These are phyloP conservation scores for Torymus aiolomorphi DNA, from an alignment of 2,888 invertebrate species.

Conservation along the genomic window DNA sequence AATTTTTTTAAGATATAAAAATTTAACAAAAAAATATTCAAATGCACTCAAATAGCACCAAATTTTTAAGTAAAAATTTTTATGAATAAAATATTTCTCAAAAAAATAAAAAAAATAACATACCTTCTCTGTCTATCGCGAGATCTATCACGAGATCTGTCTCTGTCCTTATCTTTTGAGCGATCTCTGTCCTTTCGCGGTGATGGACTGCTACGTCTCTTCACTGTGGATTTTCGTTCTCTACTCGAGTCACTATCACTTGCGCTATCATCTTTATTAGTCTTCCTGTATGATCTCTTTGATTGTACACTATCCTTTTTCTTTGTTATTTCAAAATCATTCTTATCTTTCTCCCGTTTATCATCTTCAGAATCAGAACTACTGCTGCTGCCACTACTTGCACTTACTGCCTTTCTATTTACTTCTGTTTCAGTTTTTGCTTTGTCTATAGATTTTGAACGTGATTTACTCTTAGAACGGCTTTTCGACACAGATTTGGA, in stretches of 20 bases:
- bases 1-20: too few relatives aligned
- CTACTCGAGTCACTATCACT: slow-evolving; percentile 78
- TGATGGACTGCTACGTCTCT: slow-evolving; percentile 69
- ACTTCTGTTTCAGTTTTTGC: slow-evolving; percentile 66
- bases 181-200: slow-evolving; percentile 74
- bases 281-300: slow-evolving; percentile 89
- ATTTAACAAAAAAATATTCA: too few relatives aligned
- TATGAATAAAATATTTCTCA: too few relatives aligned
- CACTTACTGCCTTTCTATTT: slow-evolving; percentile 65
- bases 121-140: slow-evolving; percentile 73
- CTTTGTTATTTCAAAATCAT: slow-evolving; percentile 84
- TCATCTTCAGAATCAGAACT: slow-evolving; percentile 69
- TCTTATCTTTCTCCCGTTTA: slow-evolving; percentile 75
- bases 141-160: slow-evolving; percentile 73
- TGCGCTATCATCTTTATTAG: slow-evolving; percentile 88
- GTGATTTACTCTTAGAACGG: slow-evolving; percentile 69
- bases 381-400: slow-evolving; percentile 65
- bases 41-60: too few relatives aligned
- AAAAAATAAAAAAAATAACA: background rate
- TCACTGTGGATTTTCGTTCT: slow-evolving; percentile 77
- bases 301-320: slow-evolving; percentile 90
- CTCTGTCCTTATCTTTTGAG: slow-evolving; percentile 74
- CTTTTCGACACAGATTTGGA: slow-evolving; percentile 71
- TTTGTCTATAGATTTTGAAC: slow-evolving; percentile 71
- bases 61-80: too few relatives aligned